Base-by-base conservation (phyloP, 1,140 invertebrate genomes). In the Halyomorpha halys region DNA sequence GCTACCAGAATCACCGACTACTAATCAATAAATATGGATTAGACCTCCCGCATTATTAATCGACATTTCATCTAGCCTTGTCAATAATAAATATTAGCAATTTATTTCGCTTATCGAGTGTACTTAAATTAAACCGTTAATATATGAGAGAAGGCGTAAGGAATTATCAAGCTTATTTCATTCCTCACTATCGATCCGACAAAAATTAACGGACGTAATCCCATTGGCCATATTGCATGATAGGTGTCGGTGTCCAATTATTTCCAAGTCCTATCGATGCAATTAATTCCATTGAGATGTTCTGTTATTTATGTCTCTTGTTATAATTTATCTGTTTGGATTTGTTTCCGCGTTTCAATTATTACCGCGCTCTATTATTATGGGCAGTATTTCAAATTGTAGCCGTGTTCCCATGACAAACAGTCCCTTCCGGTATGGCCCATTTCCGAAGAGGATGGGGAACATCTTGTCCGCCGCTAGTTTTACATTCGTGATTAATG, bases 291-390 rank as follows among this genome's bases (percentile, higher is more conserved):
- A 49, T 11, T 18, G 47, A 18, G n/a, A 49, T 8, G 21, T 49
- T 18, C n/a, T n/a, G 6, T 49, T 49, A 49, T 49, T 19, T 49
- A 49, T 49, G n/a, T 49, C 47, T 19, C 21, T 49, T 49, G 47
- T 49, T 11, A 18, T 49, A 49, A 49, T 49, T 8, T 39, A 21
- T 18, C 9, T 1, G 2, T 49, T 49, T 49, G 23, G 18, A 25
- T 56, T 23, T 25, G 53, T 56, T 56, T 56, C 23, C 53, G 53
- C 53, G 53, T 56, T 56, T 56, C 19, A 49, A 25, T 56, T 56
- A 25, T 21, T 25, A 16, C 18, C 15, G 3, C 4, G 18, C 4
- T 23, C 53, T 25, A 21, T 56, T 56, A 56, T 56, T 56, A 56
- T 15, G 15, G 53, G 19, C 53, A 21, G 23, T 56, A 56, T 56